Evolutionary conservation across 2,888 invertebrate species (phyloP).

Genomic region (Leptothorax acervorum): DNA sequence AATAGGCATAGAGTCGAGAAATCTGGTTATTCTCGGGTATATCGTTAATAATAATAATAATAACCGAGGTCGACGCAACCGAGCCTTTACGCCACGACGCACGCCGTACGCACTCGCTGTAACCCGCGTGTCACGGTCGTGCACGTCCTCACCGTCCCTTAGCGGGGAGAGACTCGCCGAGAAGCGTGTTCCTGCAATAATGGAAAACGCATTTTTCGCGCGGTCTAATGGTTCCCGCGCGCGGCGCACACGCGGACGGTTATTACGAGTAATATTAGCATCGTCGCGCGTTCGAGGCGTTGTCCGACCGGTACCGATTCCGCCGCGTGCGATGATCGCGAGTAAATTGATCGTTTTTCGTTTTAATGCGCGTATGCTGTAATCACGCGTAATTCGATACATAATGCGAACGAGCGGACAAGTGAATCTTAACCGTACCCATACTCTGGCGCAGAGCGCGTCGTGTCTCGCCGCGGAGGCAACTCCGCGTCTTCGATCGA

Average conservation of each 20-base stretch:
- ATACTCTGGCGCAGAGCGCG: background rate
- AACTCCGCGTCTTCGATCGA: background rate
- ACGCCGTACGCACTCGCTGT: conserved; percentile 55
- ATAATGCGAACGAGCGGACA: conserved; percentile 29
- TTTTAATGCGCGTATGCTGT: conserved; percentile 37
- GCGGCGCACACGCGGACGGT: conserved; percentile 12
- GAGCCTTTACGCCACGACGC: conserved; percentile 38
- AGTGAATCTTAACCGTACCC: conserved; percentile 45
- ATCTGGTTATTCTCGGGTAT: background rate
- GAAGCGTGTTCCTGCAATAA: conserved; percentile 62
- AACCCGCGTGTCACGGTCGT: conserved; percentile 70
- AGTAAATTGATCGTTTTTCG: conserved; percentile 62
- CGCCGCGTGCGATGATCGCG: conserved; percentile 47
- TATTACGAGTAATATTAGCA: conserved; percentile 53
- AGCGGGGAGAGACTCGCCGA: conserved; percentile 13
- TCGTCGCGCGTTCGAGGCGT: conserved; percentile 43
- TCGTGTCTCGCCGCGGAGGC: background rate
- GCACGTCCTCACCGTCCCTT: conserved; percentile 53
- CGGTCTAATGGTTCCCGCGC: conserved; percentile 46
- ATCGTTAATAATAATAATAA: conserved; percentile 19
- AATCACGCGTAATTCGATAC: conserved; percentile 56
- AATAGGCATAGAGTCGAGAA: background rate
- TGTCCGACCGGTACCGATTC: conserved; percentile 37
- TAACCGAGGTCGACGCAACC: conserved; percentile 20
- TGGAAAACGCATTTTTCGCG: conserved; percentile 63